phyloP scores from a whole-genome alignment of 2,888 invertebrate species.

The Coronaproctus castanopsis region DNA sequence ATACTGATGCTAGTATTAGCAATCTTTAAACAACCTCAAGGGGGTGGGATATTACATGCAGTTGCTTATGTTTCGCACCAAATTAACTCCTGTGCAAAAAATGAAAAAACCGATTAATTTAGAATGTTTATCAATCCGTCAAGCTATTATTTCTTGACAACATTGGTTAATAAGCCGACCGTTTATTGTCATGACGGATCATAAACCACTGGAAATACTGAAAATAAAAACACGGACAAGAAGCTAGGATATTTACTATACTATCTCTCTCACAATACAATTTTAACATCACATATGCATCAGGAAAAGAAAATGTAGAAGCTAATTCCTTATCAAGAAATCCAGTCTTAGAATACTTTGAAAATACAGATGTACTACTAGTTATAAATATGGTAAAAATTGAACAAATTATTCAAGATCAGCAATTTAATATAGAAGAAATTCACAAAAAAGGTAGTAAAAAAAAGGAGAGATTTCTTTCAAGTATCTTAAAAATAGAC shows the following conservation, averaged over 20 bases:
- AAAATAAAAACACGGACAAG: not conserved
- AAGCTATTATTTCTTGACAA: not conserved
- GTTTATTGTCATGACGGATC: not conserved
- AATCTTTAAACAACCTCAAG: not conserved
- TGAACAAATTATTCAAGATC: too few relatives aligned
- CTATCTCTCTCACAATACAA: not conserved
- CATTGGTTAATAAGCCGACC: not conserved
- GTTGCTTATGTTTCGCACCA: too few relatives aligned
- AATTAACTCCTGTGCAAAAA: not conserved
- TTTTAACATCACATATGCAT: not conserved
- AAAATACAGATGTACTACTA: not conserved
- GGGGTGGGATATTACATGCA: too few relatives aligned
- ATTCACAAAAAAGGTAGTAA: too few relatives aligned
- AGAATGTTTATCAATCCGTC: not conserved
- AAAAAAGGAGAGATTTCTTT: too few relatives aligned
- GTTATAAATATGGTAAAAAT: not conserved
- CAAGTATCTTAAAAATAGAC: too few relatives aligned
- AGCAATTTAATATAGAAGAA: too few relatives aligned
- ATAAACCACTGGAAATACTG: not conserved
- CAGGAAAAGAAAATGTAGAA: not conserved
- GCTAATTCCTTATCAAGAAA: slow-evolving; percentile 2
- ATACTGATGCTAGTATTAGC: not conserved
- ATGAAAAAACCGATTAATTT: not conserved
- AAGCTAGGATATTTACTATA: not conserved
- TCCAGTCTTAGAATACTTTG: not conserved